Evolutionary conservation across 2,797 vertebrate genomes (phyloP).

Genomic region (Halcyon smyrnensis): DNA sequence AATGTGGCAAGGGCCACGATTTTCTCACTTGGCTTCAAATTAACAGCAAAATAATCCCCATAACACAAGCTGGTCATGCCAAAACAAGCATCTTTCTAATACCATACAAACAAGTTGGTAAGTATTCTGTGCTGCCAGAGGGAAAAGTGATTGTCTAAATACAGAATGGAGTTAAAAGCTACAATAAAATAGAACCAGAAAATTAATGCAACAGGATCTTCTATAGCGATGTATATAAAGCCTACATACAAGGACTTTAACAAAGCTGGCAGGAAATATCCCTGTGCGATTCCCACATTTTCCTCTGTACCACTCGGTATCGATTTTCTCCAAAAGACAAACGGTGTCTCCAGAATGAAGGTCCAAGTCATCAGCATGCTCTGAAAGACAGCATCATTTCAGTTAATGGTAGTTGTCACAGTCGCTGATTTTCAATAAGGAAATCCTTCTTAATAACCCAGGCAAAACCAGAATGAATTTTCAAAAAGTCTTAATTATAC

Average conservation of each 20-base stretch:
- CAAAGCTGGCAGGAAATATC: constrained; percentile 89
- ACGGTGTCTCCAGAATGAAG: constrained; percentile 89
- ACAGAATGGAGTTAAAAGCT: constrained; percentile 2
- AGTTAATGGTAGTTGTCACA: background rate
- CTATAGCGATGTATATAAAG: background rate
- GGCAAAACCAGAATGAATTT: background rate
- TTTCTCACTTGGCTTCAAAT: constrained; percentile 47
- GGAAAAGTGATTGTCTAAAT: constrained; percentile 31
- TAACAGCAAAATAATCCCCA: constrained; percentile 26
- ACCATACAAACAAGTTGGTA: background rate
- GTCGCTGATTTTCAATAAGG: background rate
- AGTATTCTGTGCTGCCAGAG: background rate
- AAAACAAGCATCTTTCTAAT: constrained; percentile 40
- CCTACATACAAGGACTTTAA: constrained; percentile 83
- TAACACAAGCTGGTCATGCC: background rate
- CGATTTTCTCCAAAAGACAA: constrained; percentile 87
- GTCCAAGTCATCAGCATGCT: constrained; percentile 87
- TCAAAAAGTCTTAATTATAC: background rate
- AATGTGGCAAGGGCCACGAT: background rate
- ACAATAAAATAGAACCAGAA: background rate
- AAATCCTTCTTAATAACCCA: background rate
- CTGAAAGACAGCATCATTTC: constrained; percentile 76
- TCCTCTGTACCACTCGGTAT: constrained; percentile 91
- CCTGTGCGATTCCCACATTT: constrained; percentile 85
- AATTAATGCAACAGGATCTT: background rate